Evolutionary conservation across 1,140 invertebrate species (phyloP).

Genomic region (Sycobia sp.): DNA sequence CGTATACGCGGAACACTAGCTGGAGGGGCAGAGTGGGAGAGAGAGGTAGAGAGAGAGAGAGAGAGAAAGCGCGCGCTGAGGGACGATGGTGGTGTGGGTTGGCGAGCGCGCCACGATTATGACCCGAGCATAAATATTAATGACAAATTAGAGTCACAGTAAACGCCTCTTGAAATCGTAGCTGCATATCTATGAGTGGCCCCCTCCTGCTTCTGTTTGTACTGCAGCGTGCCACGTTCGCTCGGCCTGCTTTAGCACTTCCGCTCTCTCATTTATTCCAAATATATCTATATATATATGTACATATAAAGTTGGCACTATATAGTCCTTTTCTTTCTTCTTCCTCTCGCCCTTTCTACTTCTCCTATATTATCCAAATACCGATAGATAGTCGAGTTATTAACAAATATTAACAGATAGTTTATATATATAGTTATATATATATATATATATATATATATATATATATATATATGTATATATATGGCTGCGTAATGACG

Average conservation of each 20-base stretch:
- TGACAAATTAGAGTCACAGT: conserved; percentile 30
- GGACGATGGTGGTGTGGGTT: not conserved
- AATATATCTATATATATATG: too few relatives aligned
- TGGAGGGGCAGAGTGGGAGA: not conserved
- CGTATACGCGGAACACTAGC: too few relatives aligned
- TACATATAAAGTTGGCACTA: not conserved
- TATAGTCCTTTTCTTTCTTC: not conserved
- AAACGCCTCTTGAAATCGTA: conserved; percentile 26
- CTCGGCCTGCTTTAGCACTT: not conserved
- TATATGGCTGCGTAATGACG: not conserved
- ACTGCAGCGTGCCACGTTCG: not conserved
- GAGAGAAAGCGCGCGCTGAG: conserved; percentile 1
- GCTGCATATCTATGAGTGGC: conserved; percentile 25
- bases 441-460: too few relatives aligned
- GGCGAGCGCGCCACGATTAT: conserved; percentile 12
- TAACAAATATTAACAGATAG: too few relatives aligned
- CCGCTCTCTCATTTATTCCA: too few relatives aligned
- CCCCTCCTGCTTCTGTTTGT: not conserved
- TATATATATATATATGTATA: too few relatives aligned
- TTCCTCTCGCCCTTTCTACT: too few relatives aligned
- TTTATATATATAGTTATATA: too few relatives aligned
- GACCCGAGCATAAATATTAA: conserved; percentile 33
- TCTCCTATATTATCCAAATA: too few relatives aligned
- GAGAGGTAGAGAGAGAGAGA: not conserved
- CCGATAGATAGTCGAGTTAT: too few relatives aligned